Evolutionary conservation across 30 jellyfish, hydroid and myxozoan genomes (phyloP).

Genomic region (Euphysa ruthae): DNA sequence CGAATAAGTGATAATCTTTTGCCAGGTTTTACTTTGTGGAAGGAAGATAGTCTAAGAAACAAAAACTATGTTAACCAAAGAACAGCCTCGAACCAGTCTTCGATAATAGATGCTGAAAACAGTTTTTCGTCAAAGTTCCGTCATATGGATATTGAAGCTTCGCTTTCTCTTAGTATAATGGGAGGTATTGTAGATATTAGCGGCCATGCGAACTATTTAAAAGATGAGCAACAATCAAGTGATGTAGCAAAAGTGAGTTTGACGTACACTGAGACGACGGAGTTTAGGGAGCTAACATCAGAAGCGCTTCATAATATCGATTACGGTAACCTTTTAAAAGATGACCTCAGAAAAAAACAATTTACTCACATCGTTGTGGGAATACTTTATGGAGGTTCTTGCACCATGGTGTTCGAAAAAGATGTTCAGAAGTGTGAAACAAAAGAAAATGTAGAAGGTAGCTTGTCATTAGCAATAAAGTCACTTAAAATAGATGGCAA

Average conservation of each 20-base stretch:
- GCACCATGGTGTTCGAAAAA: conserved; percentile 16
- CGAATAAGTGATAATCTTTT: conserved; percentile 15
- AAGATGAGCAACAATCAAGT: neutral
- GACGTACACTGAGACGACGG: conserved; percentile 10
- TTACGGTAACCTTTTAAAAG: neutral
- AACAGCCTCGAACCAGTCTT: neutral
- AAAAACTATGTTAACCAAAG: neutral
- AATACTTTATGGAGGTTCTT: conserved; percentile 19
- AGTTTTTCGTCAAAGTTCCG: neutral
- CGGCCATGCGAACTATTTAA: conserved; percentile 14
- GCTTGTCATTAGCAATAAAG: neutral
- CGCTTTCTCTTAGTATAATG: conserved; percentile 1
- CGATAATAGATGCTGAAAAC: neutral
- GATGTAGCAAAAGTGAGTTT: conserved; percentile 14
- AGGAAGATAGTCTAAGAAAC: conserved; percentile 4
- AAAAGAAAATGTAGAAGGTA: neutral
- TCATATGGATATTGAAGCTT: conserved; percentile 3
- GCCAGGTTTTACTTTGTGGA: conserved; percentile 10
- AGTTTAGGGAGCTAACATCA: neutral
- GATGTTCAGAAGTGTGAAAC: neutral
- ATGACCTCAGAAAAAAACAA: neutral
- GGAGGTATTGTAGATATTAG: conserved; percentile 1
- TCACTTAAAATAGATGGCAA: neutral
- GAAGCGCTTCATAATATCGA: conserved; percentile 11
- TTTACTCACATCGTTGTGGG: conserved; percentile 25